Evolutionary conservation across 2,113 vertebrate species (phyloP).

Genomic region (Piaya cayana): DNA sequence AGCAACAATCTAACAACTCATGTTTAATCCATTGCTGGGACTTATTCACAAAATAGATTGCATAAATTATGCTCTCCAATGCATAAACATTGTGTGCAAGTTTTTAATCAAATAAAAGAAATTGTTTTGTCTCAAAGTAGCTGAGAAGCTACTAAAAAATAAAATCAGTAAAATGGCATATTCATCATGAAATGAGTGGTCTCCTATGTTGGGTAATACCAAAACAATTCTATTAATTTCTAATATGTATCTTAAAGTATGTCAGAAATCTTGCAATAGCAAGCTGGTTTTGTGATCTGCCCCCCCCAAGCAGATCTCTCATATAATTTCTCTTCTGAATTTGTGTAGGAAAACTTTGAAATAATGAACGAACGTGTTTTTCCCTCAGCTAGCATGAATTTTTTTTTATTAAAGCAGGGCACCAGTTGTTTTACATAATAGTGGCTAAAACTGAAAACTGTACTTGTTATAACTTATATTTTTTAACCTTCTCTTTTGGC

Average conservation of each 20-base stretch:
- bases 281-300: neutral
- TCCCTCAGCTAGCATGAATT: neutral
- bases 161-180: neutral
- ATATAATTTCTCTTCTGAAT: neutral
- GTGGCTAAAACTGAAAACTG: neutral
- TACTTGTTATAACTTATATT: neutral
- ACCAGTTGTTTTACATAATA: neutral
- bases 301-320: neutral
- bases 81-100: neutral
- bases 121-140: neutral
- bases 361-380: neutral
- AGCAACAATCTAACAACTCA: neutral
- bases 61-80: neutral
- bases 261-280: neutral
- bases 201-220: neutral
- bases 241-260: neutral
- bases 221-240: neutral
- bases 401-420: neutral
- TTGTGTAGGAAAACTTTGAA: neutral
- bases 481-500: neutral
- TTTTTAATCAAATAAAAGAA: slow-evolving; percentile 1
- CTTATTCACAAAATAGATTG: neutral
- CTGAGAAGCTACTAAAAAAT: neutral
- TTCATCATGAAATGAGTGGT: neutral
- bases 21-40: neutral